phyloP scores from a whole-genome alignment of 1,140 invertebrate species.

The Eriocheir sinensis region DNA sequence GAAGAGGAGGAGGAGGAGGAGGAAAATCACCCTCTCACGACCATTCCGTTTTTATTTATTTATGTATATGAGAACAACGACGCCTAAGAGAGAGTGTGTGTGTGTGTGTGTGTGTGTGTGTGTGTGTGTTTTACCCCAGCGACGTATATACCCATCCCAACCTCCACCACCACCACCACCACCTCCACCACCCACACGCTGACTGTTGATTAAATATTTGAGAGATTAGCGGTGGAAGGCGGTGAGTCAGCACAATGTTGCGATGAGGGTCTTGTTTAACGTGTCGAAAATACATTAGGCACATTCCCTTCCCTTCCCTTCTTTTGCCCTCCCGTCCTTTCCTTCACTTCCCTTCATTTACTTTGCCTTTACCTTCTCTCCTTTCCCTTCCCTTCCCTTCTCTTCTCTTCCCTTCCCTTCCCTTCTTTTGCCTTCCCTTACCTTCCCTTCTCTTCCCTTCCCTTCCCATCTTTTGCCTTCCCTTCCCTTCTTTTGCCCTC shows the following conservation, averaged over 20 bases:
- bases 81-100: slow-evolving; percentile 1
- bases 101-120: background rate
- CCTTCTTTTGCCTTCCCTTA: background rate
- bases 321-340: too few species aligned
- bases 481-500: background rate
- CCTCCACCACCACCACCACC: slow-evolving; percentile 42
- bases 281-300: slow-evolving; percentile 73
- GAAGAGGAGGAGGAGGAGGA: too few species aligned
- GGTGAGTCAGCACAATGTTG: slow-evolving; percentile 67
- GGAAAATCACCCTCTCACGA: background rate
- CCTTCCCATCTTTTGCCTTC: background rate
- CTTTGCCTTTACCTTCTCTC: background rate
- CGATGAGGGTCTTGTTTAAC: slow-evolving; percentile 70
- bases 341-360: too few species aligned
- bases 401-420: background rate
- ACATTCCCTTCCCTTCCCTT: slow-evolving; percentile 25
- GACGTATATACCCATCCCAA: too few species aligned
- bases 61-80: background rate
- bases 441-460: background rate
- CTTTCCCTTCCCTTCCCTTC: background rate
- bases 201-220: slow-evolving; percentile 76
- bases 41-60: background rate
- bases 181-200: slow-evolving; percentile 62
- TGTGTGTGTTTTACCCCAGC: background rate
- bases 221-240: slow-evolving; percentile 72